These are phyloP conservation scores for Andrena praecox DNA, from an alignment of 2,888 invertebrate genomes.

Conservation along the genomic window DNA sequence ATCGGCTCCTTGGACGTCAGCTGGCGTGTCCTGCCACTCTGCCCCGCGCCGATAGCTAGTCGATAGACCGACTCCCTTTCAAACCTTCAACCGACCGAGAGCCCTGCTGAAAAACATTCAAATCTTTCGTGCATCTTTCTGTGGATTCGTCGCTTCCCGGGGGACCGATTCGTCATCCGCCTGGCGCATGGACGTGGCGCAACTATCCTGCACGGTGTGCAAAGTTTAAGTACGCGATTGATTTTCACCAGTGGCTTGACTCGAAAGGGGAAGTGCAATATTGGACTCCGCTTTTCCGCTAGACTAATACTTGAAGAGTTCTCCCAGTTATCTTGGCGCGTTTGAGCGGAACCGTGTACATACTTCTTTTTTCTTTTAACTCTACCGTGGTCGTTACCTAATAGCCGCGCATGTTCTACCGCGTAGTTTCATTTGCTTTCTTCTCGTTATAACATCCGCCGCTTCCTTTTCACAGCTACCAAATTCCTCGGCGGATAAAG, in stretches of 20 bases:
- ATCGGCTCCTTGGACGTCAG: slow-evolving; percentile 15
- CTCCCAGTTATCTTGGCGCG: too few relatives aligned
- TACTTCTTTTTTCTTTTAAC: too few relatives aligned
- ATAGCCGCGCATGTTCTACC: neutral
- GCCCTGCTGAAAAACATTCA: neutral
- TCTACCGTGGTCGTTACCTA: too few relatives aligned
- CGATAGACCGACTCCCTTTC: neutral
- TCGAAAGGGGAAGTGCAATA: too few relatives aligned
- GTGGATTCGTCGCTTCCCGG: neutral
- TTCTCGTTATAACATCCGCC: neutral
- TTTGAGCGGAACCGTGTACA: too few relatives aligned
- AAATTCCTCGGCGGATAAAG: slow-evolving; percentile 17
- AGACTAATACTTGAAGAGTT: too few relatives aligned
- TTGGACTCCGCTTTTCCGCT: too few relatives aligned
- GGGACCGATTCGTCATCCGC: neutral
- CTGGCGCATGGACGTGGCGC: neutral
- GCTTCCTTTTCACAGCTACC: neutral
- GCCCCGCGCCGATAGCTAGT: neutral
- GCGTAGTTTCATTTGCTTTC: neutral
- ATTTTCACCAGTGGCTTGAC: neutral
- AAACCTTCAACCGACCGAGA: neutral
- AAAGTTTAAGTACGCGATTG: neutral
- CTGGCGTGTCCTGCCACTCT: slow-evolving; percentile 5
- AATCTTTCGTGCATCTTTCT: neutral
- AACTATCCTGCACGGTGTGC: neutral